Evolutionary conservation across 2,888 invertebrate species (phyloP).

Genomic region (Machimus atricapillus): DNA sequence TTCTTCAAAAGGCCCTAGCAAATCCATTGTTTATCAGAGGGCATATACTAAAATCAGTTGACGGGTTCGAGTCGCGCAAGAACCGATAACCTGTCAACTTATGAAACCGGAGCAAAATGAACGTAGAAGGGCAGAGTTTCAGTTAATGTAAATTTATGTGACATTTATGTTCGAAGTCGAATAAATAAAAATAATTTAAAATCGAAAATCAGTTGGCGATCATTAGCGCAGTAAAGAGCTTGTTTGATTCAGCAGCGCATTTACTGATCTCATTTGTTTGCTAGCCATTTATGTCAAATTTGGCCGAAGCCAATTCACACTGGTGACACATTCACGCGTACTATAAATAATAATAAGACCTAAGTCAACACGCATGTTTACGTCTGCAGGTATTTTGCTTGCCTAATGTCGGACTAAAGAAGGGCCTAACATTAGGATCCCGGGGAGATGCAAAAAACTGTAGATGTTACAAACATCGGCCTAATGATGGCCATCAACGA

Average conservation of each 20-base stretch:
- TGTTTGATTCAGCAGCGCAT: neutral
- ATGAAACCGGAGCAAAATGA: neutral
- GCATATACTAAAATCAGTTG: neutral
- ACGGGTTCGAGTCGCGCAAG: neutral
- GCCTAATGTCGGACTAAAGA: neutral
- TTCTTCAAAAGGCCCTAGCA: neutral
- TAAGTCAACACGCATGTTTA: neutral
- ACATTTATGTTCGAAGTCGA: neutral
- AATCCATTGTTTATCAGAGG: neutral
- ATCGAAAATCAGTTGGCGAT: neutral
- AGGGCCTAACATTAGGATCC: neutral
- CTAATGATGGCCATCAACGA: conserved; percentile 1
- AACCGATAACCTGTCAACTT: neutral
- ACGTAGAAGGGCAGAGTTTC: neutral
- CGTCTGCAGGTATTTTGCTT: neutral
- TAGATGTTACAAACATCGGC: neutral
- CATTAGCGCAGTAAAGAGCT: neutral
- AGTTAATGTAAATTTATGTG: neutral
- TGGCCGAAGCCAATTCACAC: neutral
- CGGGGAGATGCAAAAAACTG: neutral
- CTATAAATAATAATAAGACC: neutral
- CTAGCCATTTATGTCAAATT: neutral
- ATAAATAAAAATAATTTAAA: neutral
- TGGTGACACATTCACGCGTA: neutral
- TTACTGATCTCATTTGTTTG: neutral